Conservation (phyloP, 2,888 invertebrate genomes). For the Cephus spinipes region DNA sequence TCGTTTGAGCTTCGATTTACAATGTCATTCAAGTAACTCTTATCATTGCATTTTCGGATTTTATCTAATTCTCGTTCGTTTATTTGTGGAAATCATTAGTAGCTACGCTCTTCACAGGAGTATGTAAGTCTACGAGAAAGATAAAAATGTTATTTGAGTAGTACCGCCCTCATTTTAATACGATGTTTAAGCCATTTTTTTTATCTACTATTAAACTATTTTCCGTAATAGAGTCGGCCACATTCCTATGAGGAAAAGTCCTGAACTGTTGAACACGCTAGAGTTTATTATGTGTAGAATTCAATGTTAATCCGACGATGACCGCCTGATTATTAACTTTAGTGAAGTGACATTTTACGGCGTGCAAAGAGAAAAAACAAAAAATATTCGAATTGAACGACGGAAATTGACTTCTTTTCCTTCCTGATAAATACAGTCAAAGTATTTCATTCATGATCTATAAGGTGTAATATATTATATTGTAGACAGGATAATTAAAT, state of each 20-base stretch:
- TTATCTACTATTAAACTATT: background rate
- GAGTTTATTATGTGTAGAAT: background rate
- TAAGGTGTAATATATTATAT: background rate
- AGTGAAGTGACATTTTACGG: conserved; percentile 4
- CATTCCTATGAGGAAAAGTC: background rate
- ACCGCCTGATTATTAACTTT: background rate
- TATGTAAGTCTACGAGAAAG: background rate
- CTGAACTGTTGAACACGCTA: background rate
- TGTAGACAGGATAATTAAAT: background rate
- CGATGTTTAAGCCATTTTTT: background rate
- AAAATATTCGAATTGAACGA: background rate
- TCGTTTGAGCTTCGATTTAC: background rate
- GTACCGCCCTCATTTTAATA: background rate
- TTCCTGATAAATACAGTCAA: background rate
- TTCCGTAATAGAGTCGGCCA: background rate
- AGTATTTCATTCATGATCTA: background rate
- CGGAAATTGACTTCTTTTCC: background rate
- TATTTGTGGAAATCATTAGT: background rate
- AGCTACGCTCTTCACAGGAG: background rate
- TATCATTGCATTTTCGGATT: background rate
- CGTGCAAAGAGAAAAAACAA: background rate
- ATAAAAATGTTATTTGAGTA: background rate
- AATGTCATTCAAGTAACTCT: background rate
- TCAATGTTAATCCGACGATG: background rate
- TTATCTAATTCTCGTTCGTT: background rate